Conservation (phyloP, 1,140 invertebrate species). For the Agrilus planipennis region DNA sequence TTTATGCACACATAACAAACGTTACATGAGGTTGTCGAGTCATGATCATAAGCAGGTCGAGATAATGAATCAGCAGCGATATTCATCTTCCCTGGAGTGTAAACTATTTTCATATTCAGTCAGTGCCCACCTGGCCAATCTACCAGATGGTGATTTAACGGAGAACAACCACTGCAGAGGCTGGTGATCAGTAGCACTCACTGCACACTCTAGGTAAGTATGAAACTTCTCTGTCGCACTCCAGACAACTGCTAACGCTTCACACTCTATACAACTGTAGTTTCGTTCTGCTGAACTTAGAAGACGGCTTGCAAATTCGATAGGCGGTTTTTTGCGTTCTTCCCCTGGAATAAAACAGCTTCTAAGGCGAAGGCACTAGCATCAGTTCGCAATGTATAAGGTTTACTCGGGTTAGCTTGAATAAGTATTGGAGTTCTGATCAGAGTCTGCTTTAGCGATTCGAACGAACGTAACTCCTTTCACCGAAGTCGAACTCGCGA, state of each 20-base stretch:
- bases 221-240: no score
- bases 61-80: conserved; percentile 2
- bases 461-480: conserved; percentile 11
- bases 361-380: conserved; percentile 3
- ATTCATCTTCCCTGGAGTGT: conserved; percentile 11
- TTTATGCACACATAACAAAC: conserved; percentile 1
- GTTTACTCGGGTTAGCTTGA: not conserved
- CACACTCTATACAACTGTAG: no score
- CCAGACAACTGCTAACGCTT: no score
- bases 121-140: conserved; percentile 18
- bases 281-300: no score
- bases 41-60: not conserved
- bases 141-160: conserved; percentile 14
- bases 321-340: no score
- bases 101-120: conserved; percentile 11
- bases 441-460: conserved; percentile 13
- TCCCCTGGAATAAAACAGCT: no score
- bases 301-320: no score
- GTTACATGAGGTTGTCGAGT: conserved; percentile 10
- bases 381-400: conserved; percentile 3
- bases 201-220: conserved; percentile 10
- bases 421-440: conserved; percentile 11
- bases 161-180: conserved; percentile 3
- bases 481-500: conserved; percentile 10
- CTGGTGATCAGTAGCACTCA: not conserved